These are phyloP conservation scores for Nansenia antarctica DNA, from an alignment of 2,113 vertebrate genomes.

Conservation along the genomic window DNA sequence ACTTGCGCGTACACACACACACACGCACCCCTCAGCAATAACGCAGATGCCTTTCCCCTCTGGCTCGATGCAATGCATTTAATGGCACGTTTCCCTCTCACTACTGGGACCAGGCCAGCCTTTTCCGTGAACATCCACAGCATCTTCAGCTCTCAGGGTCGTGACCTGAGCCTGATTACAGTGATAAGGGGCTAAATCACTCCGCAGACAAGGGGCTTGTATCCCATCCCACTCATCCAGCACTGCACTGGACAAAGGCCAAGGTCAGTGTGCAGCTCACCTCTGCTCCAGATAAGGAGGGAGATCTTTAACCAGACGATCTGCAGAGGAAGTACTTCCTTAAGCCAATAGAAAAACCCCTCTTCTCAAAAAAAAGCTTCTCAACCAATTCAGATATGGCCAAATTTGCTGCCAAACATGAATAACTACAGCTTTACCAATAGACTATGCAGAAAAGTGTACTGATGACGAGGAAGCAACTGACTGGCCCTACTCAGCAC, in stretches of 20 bases:
- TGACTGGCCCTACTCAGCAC: no score
- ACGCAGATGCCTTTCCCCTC: background rate
- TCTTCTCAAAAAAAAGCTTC: no score
- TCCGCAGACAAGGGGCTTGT: constrained; percentile 36
- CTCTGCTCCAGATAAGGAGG: constrained; percentile 38
- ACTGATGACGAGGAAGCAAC: no score
- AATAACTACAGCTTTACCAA: no score
- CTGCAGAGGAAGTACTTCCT: no score
- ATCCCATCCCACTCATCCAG: constrained; percentile 32
- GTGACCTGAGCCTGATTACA: constrained; percentile 35
- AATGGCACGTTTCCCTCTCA: constrained; percentile 14
- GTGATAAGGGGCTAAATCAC: constrained; percentile 55
- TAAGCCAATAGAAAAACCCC: no score
- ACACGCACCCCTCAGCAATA: background rate
- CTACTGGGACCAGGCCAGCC: constrained; percentile 24
- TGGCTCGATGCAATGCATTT: background rate
- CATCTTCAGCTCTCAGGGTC: constrained; percentile 20
- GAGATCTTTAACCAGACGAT: background rate
- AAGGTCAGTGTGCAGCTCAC: constrained; percentile 32
- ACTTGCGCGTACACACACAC: background rate
- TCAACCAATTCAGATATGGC: no score
- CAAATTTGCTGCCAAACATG: no score
- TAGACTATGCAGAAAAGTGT: no score
- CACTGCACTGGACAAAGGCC: constrained; percentile 6
- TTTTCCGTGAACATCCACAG: constrained; percentile 19